These are phyloP conservation scores for Carcina quercana DNA, from an alignment of 2,888 invertebrate species.

Conservation along the genomic window DNA sequence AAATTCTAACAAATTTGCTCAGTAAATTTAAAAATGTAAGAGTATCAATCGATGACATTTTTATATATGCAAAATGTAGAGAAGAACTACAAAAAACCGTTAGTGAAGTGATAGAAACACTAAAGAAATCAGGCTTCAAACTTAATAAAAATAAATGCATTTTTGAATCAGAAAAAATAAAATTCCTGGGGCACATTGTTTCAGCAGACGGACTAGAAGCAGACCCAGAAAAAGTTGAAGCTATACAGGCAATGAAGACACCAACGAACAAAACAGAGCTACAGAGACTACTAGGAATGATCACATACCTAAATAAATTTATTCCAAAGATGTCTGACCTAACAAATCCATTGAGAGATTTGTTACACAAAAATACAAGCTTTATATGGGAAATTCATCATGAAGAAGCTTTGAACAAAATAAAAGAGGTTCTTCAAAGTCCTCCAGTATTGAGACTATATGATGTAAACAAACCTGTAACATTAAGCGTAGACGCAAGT, in stretches of 20 bases:
- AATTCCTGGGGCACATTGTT: conserved; percentile 11
- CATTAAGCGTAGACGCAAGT: conserved; percentile 8
- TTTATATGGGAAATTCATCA: conserved; percentile 10
- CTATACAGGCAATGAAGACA: conserved; percentile 6
- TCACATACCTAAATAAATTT: conserved; percentile 13
- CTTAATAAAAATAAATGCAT: conserved; percentile 12
- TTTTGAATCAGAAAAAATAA: conserved; percentile 8
- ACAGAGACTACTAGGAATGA: conserved; percentile 12
- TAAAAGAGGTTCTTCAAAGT: conserved; percentile 7
- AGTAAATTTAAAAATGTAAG: conserved; percentile 7
- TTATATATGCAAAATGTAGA: conserved; percentile 7
- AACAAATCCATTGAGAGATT: conserved; percentile 8
- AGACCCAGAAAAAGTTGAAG: conserved; percentile 9
- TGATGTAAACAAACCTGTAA: conserved; percentile 5
- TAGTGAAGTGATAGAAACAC: conserved; percentile 4
- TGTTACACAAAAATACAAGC: conserved; percentile 9
- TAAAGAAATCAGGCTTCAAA: conserved; percentile 2
- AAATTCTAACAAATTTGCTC: conserved; percentile 8
- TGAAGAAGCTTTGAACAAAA: conserved; percentile 5
- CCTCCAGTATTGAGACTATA: conserved; percentile 9
- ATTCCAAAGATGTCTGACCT: conserved; percentile 10
- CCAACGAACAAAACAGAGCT: conserved; percentile 10
- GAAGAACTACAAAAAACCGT: conserved; percentile 5
- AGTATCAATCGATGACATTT: conserved; percentile 8
- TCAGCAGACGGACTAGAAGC: conserved; percentile 3